phyloP scores from a whole-genome alignment of 2,113 vertebrate genomes.

The Lonchura striata region DNA sequence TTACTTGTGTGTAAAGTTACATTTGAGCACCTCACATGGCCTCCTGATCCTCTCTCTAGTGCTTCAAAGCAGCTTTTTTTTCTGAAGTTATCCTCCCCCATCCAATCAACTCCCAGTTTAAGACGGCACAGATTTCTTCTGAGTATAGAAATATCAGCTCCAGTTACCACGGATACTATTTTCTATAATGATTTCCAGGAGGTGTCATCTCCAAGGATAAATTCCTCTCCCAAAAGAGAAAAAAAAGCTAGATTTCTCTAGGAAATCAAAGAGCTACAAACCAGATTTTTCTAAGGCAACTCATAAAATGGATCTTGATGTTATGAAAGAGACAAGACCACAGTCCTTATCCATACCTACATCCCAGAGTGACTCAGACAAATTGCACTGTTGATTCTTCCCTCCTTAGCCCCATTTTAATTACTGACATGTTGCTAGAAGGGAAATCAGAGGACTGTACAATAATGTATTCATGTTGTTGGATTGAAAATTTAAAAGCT shows the following conservation, averaged over 20 bases:
- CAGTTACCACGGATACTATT: slow-evolving; percentile 58
- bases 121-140: background rate
- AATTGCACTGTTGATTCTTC: background rate
- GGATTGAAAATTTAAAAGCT: slow-evolving; percentile 1
- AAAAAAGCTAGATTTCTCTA: slow-evolving; percentile 2
- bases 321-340: background rate
- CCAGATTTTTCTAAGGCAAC: background rate
- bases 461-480: background rate
- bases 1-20: background rate
- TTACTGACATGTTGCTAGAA: background rate
- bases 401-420: background rate
- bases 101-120: background rate
- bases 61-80: background rate
- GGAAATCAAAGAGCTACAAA: background rate
- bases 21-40: background rate
- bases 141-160: slow-evolving; percentile 22
- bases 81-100: background rate
- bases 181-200: slow-evolving; percentile 33
- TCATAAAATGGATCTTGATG: background rate
- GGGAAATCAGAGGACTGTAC: background rate
- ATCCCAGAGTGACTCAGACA: background rate
- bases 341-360: background rate
- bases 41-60: background rate
- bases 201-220: slow-evolving; percentile 17
- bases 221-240: background rate